These are phyloP conservation scores for Mimachlamys varia DNA, from an alignment of 2,888 invertebrate genomes.

Conservation along the genomic window DNA sequence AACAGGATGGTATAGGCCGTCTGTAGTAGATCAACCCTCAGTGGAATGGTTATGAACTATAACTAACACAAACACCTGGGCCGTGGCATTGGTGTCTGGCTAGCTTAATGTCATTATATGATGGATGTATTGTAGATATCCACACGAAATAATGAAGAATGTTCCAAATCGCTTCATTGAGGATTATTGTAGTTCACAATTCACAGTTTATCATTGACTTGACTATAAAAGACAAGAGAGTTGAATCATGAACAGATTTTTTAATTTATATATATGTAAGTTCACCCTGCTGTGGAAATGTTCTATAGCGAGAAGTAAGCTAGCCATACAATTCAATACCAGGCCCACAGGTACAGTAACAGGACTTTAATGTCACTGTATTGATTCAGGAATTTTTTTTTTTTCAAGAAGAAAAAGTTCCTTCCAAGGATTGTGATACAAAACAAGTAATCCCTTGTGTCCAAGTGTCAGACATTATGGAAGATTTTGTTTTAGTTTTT, in stretches of 20 bases:
- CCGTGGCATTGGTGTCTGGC: background rate
- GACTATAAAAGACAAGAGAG: no score
- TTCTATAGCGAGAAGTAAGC: background rate
- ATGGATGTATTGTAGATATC: background rate
- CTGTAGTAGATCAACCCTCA: no score
- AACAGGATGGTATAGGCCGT: no score
- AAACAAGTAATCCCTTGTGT: background rate
- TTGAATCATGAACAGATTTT: no score
- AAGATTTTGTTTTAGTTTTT: background rate
- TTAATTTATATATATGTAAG: no score
- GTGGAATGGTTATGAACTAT: background rate
- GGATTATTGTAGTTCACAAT: no score
- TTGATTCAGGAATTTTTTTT: background rate
- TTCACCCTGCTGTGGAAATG: no score
- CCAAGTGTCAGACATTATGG: background rate
- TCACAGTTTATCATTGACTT: no score
- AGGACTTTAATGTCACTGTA: background rate
- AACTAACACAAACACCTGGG: background rate
- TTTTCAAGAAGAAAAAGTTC: background rate
- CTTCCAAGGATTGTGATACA: constrained; percentile 8
- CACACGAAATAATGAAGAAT: no score
- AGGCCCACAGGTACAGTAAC: background rate
- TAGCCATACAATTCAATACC: background rate
- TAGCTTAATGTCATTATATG: background rate
- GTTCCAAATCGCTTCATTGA: no score